These are phyloP conservation scores for Phocides pigmalion DNA, from an alignment of 1,140 invertebrate species.

Conservation along the genomic window DNA sequence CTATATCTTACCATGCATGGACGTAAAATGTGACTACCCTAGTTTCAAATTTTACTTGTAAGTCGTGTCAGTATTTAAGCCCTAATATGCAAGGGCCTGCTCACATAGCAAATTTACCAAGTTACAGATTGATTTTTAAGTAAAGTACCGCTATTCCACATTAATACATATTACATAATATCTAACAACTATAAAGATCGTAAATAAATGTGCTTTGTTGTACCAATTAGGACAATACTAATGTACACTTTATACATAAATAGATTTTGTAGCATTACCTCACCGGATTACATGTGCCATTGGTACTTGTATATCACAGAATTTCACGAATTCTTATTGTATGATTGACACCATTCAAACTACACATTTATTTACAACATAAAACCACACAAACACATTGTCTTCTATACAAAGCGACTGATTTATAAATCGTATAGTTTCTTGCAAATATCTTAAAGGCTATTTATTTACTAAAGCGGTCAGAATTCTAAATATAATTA, in stretches of 20 bases:
- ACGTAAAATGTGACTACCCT: not conserved
- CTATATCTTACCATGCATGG: not conserved
- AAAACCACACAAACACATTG: conserved; percentile 30
- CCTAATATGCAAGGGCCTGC: conserved; percentile 63
- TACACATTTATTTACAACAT: conserved; percentile 54
- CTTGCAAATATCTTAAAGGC: conserved; percentile 19
- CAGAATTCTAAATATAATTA: conserved; percentile 22
- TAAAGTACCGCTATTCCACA: conserved; percentile 61
- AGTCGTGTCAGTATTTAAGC: conserved; percentile 39
- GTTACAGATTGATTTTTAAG: conserved; percentile 33
- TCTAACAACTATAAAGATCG: conserved; percentile 43
- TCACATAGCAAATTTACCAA: conserved; percentile 50
- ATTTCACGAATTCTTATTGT: conserved; percentile 39
- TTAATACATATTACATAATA: conserved; percentile 43
- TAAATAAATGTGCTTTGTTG: conserved; percentile 54
- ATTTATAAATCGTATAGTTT: conserved; percentile 23
- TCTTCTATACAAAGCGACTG: conserved; percentile 32
- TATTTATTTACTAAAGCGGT: conserved; percentile 19
- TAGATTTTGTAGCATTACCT: conserved; percentile 37
- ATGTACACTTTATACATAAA: conserved; percentile 70
- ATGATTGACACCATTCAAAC: conserved; percentile 40
- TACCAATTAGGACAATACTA: conserved; percentile 51
- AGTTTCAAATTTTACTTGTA: conserved; percentile 34
- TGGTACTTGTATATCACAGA: conserved; percentile 67
- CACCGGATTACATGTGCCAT: conserved; percentile 43